These are phyloP conservation scores for Drosophila antonietae DNA, from an alignment of 2,888 invertebrate genomes.

Conservation along the genomic window DNA sequence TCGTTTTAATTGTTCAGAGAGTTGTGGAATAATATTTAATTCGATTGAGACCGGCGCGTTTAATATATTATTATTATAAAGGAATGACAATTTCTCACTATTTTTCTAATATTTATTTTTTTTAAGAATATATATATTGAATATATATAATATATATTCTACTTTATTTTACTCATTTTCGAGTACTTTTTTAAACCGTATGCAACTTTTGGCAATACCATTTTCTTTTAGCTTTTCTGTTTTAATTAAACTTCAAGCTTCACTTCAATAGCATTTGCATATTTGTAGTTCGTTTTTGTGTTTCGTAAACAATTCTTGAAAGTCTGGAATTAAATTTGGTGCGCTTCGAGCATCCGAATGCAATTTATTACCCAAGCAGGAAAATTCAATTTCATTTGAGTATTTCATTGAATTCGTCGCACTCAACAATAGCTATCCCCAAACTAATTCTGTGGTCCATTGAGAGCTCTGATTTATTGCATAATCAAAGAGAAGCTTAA, in stretches of 20 bases:
- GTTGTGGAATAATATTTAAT: background rate
- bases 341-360: background rate
- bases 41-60: background rate
- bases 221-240: background rate
- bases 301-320: background rate
- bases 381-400: constrained; percentile 20
- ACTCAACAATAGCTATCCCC: constrained; percentile 20
- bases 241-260: constrained; percentile 13
- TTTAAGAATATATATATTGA: too few relatives aligned
- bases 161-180: background rate
- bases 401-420: constrained; percentile 14
- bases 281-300: background rate
- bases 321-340: constrained; percentile 20
- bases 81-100: background rate
- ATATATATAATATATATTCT: too few relatives aligned
- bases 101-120: background rate
- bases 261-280: background rate
- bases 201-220: background rate
- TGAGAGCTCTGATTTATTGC: constrained; percentile 48
- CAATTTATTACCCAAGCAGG: constrained; percentile 12
- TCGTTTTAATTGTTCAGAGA: background rate
- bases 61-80: background rate
- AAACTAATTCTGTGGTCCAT: constrained; percentile 28
- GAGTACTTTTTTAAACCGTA: background rate
- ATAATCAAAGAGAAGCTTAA: constrained; percentile 32